phyloP scores from a whole-genome alignment of 2,797 vertebrate genomes.

The Gobio occitaniae region DNA sequence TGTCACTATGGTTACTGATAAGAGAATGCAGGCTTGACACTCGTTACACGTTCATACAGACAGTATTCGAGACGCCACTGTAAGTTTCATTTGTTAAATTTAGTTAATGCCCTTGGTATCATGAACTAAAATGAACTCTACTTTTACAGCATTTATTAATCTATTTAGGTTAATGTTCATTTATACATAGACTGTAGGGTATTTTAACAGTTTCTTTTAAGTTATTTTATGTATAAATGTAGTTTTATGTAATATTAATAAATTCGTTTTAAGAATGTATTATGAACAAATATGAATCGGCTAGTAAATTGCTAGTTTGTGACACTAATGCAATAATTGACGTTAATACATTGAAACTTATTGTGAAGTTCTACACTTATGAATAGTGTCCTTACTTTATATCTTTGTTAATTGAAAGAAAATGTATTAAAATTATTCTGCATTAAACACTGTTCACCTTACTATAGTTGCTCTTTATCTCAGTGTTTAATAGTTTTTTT shows the following conservation, averaged over 20 bases:
- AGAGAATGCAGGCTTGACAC: neutral
- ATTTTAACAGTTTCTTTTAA: neutral
- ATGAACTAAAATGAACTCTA: neutral
- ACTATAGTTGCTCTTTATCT: constrained; percentile 59
- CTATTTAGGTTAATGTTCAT: neutral
- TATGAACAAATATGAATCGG: neutral
- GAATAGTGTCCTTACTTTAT: neutral
- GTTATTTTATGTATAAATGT: neutral
- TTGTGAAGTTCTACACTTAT: neutral
- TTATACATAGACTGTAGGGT: neutral
- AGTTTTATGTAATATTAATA: neutral
- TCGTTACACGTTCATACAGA: neutral
- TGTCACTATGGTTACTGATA: too few species aligned
- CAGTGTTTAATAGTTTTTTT: constrained; percentile 66
- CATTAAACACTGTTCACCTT: neutral
- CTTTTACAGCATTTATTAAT: neutral
- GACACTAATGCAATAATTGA: neutral
- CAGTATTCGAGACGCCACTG: neutral
- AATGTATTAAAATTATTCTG: constrained; percentile 1
- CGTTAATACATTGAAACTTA: neutral
- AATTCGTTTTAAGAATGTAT: neutral
- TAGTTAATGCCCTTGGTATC: neutral
- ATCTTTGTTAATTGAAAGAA: neutral
- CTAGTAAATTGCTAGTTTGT: neutral
- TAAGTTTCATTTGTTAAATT: neutral